Base-by-base conservation (phyloP, 2,113 vertebrate species). In the Felis chaus region DNA sequence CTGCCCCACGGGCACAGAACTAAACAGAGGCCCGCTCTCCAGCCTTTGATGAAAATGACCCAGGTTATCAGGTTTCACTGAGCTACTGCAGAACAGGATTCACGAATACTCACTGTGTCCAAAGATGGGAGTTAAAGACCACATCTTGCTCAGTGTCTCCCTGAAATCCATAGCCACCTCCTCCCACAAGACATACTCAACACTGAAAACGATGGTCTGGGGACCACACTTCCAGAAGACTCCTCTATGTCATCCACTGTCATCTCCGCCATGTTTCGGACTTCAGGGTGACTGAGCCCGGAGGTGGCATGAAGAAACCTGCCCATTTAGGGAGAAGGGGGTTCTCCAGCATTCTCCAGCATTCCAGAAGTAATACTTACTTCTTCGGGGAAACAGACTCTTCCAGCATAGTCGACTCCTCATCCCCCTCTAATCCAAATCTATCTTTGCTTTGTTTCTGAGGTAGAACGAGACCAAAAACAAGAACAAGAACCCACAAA, bases 361-460 rank as follows among this genome's bases (percentile, higher is more conserved):
- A n/a, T n/a, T n/a, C n/a, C n/a, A n/a, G n/a, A n/a, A 61, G 79
- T 10, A n/a, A 98, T 36, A 98, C 99, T 98, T 98, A 99, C 99
- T 99, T 99, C 98, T 99, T 99, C 0, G 99, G 99, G 71, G 99
- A 99, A 97, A 99, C 99, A 0, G 99, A 99, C 98, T 99, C 99
- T 98, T 99, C 99, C 95, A 99, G 97, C 99, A 99, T 99, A 69
- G 99, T 99, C 74, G 99, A 99, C 80, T 99, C 99, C 84, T 99
- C 99, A 97, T 99, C 99, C 13, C 99, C 99, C 96, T 99, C 99
- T 85, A 99, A 99, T 71, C 99, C 99, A 98, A 99, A 99, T 90
- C 99, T 99, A 98, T 99, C 99, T 97, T 99, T 99, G 98, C 99
- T 99, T 99, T 99, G 99, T 98, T 99, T 99, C 99, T 99, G 85